Base-by-base conservation (phyloP, 2,797 vertebrate genomes). In the Oreochromis mossambicus region DNA sequence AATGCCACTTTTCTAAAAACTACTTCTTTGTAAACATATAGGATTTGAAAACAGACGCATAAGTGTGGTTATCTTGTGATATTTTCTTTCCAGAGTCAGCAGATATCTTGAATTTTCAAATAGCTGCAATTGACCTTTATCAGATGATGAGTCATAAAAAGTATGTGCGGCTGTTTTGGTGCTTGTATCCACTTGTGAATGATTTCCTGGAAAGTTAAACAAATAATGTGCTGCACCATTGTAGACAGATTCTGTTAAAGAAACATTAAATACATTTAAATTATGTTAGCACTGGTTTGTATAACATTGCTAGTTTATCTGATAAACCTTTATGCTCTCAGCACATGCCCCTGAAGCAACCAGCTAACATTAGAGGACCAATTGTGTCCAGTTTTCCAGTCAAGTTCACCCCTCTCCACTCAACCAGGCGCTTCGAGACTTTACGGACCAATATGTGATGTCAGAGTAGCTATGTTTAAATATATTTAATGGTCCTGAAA, bases 81-180 rank as follows among this genome's bases (percentile, higher is more conserved):
- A 63, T 38, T 63, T 38, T 63, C 19, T 63, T 63, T 36, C 6
- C 58, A 63, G 36, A 24, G 36, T 41, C 1, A 24, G 63, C 1
- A 6, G 63, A 41, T 38, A 41, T 24, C 63, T 68, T 43, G 36
- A 68, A 24, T 68, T 43, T 68, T 43, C 34, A 41, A 41, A 68
- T 24, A 24, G 36, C 36, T 43, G 4, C 19, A 68, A 24, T 0
- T 41, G 2, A 24, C 36, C n/a, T 68, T 68, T 15, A 9, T 66
- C 19, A 66, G 36, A 41, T 38, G n/a, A 41, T 2, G 61, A 68
- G n/a, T 68, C 36, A 68, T 0, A 68, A 24, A 41, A 68, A 24
- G n/a, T 68, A 41, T 1, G 0, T 24, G 63, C 0, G 5, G 6
- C 63, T 41, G 7, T 15, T 68, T 68, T 15, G 3, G n/a, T 24